These are phyloP conservation scores for Neogobius melanostomus DNA, from an alignment of 2,113 vertebrate species.

Conservation along the genomic window DNA sequence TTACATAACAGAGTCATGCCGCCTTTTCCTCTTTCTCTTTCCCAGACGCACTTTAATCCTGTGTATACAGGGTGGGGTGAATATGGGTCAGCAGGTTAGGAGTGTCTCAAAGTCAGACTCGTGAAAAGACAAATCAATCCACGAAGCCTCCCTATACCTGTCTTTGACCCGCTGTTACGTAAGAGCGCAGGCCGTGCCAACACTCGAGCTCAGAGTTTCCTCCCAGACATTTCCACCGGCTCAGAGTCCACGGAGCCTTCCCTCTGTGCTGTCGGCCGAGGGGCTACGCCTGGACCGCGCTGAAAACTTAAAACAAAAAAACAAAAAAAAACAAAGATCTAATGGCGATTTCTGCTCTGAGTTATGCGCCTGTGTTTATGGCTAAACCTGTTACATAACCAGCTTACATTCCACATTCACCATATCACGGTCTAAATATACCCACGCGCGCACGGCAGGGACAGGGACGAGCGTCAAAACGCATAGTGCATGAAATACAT, in stretches of 20 bases:
- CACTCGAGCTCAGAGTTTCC: slow-evolving; percentile 62
- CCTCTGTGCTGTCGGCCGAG: neutral
- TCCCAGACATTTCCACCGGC: slow-evolving; percentile 4
- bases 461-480: slow-evolving; percentile 33
- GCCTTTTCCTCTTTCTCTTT: slow-evolving; percentile 67
- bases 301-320: slow-evolving; percentile 33
- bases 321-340: slow-evolving; percentile 23
- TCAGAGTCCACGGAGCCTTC: neutral
- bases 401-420: slow-evolving; percentile 90
- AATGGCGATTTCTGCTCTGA: slow-evolving; percentile 61
- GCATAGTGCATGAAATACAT: slow-evolving; percentile 29
- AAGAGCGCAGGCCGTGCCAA: slow-evolving; percentile 69
- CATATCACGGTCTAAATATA: slow-evolving; percentile 91
- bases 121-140: slow-evolving; percentile 64
- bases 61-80: slow-evolving; percentile 69
- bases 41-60: slow-evolving; percentile 73
- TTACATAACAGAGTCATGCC: slow-evolving; percentile 78
- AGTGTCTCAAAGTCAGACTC: slow-evolving; percentile 75
- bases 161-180: slow-evolving; percentile 73
- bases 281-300: neutral
- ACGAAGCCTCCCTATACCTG: slow-evolving; percentile 62
- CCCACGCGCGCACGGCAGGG: slow-evolving; percentile 47
- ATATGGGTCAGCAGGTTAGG: slow-evolving; percentile 83
- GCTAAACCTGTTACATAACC: slow-evolving; percentile 98
- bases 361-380: slow-evolving; percentile 84